Base-by-base conservation (phyloP, 2,888 invertebrate genomes). In the Agrotis segetum region DNA sequence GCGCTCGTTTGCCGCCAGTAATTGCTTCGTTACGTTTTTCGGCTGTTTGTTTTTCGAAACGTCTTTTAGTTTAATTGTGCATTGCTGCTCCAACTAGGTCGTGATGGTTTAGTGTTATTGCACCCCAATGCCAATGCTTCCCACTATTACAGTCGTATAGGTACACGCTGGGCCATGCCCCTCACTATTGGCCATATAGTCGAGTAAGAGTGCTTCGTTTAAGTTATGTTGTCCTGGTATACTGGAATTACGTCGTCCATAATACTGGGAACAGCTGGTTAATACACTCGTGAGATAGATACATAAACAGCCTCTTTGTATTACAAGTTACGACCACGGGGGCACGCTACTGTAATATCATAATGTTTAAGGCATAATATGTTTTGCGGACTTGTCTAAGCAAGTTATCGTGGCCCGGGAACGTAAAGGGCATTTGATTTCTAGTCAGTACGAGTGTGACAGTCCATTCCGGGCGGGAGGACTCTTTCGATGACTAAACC, bases 1-100 rank as follows among this genome's bases (percentile, higher is more conserved):
- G 81, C 83, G 85, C 77, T 83, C 89, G 88, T 88, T 89, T 88
- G 89, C 83, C 87, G 84, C 80, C 85, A 81, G 90, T 92, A 92
- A 93, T 92, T 92, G 92, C 91, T 90, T 90, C 88, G 91, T 91
- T 91, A 89, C 85, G 85, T 87, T 89, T 89, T 89, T 88, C 84
- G 87, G 82, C 81, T 89, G 88, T 90, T 91, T 90, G 86, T 89
- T 86, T 86, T 88, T 79, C 73, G 77, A 67, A 79, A 81, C 83
- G 79, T 81, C 87, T 85, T 86, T 87, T 85, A 87, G 87, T 89
- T 87, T 88, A 88, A 88, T 88, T 88, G 85, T 84, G 72, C 74
- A 81, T 67, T 55, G 69, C 80, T 66, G 64, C 58, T 59, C 55
- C 61, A 67, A 66, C 67, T 58, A 52, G 69, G 62, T 77, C 77